Evolutionary conservation across 2,113 vertebrate genomes (phyloP).

Genomic region (Xiphophorus couchianus): DNA sequence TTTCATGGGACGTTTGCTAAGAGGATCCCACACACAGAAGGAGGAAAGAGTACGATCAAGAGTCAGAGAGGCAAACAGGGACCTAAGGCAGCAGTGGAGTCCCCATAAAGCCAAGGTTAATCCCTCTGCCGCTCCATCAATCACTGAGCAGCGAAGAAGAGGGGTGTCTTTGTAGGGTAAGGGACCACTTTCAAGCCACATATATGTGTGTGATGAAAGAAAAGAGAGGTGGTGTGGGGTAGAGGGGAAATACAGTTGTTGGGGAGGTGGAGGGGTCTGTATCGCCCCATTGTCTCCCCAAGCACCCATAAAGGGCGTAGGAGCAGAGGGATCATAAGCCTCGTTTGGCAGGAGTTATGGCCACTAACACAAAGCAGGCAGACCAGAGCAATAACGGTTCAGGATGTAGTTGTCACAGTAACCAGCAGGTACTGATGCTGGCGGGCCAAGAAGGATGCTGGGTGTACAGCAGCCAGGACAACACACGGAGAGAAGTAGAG

Average conservation of each 20-base stretch:
- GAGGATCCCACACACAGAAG: conserved; percentile 33
- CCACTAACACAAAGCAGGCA: conserved; percentile 42
- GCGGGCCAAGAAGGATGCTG: conserved; percentile 20
- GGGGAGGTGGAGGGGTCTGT: conserved; percentile 33
- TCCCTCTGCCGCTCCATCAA: conserved; percentile 72
- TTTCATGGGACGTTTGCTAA: conserved; percentile 65
- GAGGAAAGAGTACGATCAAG: conserved; percentile 28
- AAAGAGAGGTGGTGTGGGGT: conserved; percentile 1
- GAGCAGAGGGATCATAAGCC: conserved; percentile 73
- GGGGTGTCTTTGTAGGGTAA: conserved; percentile 26
- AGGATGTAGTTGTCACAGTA: conserved; percentile 54
- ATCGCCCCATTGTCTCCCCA: conserved; percentile 81
- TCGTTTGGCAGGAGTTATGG: conserved; percentile 76
- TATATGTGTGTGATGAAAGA: conserved; percentile 53
- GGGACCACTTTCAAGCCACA: conserved; percentile 65
- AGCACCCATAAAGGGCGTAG: conserved; percentile 82
- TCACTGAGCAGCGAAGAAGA: conserved; percentile 67
- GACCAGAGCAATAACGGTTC: conserved; percentile 26
- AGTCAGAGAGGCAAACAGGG: conserved; percentile 57
- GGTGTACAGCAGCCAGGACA: conserved; percentile 40
- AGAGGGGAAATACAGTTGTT: conserved; percentile 58
- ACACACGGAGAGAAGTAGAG: conserved; percentile 59
- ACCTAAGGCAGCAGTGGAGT: conserved; percentile 61
- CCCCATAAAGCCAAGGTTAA: conserved; percentile 84
- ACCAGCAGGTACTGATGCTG: conserved; percentile 40